These are phyloP conservation scores for Diacarnus erythraeanus DNA, from an alignment of 37 sponge, comb jelly and placozoan species.

Conservation along the genomic window DNA sequence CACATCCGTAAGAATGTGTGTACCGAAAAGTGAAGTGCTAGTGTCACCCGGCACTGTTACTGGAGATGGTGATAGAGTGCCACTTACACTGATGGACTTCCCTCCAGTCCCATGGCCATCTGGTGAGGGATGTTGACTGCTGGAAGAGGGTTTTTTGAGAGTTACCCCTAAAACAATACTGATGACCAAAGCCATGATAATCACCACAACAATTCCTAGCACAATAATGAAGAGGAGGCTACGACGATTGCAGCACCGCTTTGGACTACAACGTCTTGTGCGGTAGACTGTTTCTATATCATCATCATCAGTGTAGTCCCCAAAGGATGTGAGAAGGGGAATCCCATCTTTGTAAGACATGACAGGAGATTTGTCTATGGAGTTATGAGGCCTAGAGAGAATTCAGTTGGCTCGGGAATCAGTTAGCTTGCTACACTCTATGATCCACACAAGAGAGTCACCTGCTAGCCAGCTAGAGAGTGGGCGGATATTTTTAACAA, in stretches of 20 bases:
- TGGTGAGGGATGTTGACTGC: neutral
- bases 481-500: too few relatives aligned
- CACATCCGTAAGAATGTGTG: too few relatives aligned
- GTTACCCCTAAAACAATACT: slow-evolving; percentile 6
- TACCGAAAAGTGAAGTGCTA: neutral
- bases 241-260: neutral
- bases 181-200: neutral
- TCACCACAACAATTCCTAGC: neutral
- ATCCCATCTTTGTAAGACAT: slow-evolving; percentile 66
- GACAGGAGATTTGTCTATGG: neutral
- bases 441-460: too few relatives aligned
- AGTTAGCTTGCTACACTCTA: neutral
- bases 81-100: neutral
- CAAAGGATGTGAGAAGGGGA: slow-evolving; percentile 49
- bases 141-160: neutral
- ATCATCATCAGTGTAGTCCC: slow-evolving; percentile 39
- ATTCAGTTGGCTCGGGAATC: neutral
- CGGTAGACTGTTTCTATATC: neutral
- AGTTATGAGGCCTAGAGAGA: neutral
- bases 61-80: neutral
- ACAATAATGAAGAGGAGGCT: slow-evolving; percentile 7
- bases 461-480: neutral
- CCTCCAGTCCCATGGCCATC: neutral
- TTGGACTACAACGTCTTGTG: too few relatives aligned
- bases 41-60: neutral